phyloP scores from a whole-genome alignment of 2,888 invertebrate genomes.

The Tanytarsus gracilentus region DNA sequence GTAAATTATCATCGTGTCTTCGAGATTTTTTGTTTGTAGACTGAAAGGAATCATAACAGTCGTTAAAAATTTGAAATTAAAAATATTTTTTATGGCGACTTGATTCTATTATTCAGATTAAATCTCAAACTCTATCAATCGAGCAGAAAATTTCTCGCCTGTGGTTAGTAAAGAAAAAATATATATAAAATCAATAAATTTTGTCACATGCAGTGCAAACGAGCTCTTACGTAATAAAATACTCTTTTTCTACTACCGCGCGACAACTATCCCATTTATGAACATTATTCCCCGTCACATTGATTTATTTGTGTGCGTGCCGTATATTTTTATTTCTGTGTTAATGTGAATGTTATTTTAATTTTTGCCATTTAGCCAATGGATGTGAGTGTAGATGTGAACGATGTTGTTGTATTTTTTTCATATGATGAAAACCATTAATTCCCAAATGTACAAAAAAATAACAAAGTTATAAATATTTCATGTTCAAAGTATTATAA shows the following conservation, averaged over 20 bases:
- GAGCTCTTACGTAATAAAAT: not conserved
- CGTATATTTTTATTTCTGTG: not conserved
- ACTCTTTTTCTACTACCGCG: not conserved
- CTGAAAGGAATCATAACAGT: too few relatives aligned
- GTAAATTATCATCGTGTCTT: too few relatives aligned
- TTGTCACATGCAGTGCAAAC: too few relatives aligned
- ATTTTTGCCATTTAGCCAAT: conserved; percentile 6
- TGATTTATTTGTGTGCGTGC: not conserved
- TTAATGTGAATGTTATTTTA: not conserved
- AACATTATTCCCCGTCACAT: not conserved
- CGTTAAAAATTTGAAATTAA: too few relatives aligned
- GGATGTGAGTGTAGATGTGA: not conserved
- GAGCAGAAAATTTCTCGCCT: too few relatives aligned
- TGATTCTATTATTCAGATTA: too few relatives aligned
- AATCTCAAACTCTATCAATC: too few relatives aligned
- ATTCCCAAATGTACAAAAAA: conserved; percentile 16
- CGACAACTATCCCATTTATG: conserved; percentile 2
- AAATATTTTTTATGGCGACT: too few relatives aligned
- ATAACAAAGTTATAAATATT: conserved; percentile 24
- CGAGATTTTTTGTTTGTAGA: too few relatives aligned
- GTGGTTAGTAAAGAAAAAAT: too few relatives aligned
- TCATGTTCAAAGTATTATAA: conserved; percentile 24
- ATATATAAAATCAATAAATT: too few relatives aligned
- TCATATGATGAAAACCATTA: conserved; percentile 7
- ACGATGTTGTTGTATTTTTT: not conserved